Evolutionary conservation across 2,888 invertebrate species (phyloP).

Genomic region (Gerris lacustris): DNA sequence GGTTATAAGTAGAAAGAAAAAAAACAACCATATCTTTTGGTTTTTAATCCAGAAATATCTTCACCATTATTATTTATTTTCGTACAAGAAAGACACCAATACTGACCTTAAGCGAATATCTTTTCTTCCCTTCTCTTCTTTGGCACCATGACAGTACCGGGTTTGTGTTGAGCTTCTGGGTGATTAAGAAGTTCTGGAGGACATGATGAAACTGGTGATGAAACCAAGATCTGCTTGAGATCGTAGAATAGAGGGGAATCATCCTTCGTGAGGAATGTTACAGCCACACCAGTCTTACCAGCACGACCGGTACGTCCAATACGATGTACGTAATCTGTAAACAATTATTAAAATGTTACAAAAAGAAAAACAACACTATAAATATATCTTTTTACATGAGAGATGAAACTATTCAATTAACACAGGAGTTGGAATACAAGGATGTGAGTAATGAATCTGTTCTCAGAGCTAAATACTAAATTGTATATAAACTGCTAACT

Average conservation of each 20-base stretch:
- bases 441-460: constrained; percentile 9
- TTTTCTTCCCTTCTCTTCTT: constrained; percentile 89
- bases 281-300: constrained; percentile 91
- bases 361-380: not conserved
- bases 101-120: constrained; percentile 64
- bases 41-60: no score
- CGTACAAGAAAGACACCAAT: no score
- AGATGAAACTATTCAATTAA: not conserved
- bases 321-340: constrained; percentile 82
- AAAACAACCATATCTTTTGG: no score
- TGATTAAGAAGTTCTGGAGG: constrained; percentile 95
- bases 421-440: constrained; percentile 11
- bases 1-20: no score
- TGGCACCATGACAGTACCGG: constrained; percentile 79
- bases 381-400: not conserved
- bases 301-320: constrained; percentile 99
- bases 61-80: no score
- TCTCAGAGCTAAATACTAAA: no score
- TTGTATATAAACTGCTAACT: no score
- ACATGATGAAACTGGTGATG: constrained; percentile 86
- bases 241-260: constrained; percentile 93
- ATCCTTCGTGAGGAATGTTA: constrained; percentile 94
- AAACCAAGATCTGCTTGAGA: constrained; percentile 77
- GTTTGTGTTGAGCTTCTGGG: constrained; percentile 95
- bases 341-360: constrained; percentile 20